phyloP scores from a whole-genome alignment of 2,113 vertebrate genomes.

The Sebastes schlegelii region DNA sequence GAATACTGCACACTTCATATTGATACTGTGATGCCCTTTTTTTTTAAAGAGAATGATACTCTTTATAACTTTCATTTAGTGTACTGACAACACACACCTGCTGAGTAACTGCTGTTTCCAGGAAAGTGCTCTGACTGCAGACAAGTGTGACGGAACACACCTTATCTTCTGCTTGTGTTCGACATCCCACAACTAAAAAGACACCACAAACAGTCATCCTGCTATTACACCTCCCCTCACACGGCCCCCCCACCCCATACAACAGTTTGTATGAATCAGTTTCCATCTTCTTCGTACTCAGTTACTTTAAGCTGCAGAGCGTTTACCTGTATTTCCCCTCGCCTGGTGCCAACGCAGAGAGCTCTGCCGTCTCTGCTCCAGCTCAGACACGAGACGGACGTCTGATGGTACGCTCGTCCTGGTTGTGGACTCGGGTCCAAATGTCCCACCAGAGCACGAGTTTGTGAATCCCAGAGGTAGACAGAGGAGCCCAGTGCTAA shows the following conservation, averaged over 20 bases:
- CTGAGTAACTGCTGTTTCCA: constrained; percentile 87
- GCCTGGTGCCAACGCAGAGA: constrained; percentile 85
- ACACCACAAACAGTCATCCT: constrained; percentile 43
- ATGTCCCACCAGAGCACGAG: constrained; percentile 49
- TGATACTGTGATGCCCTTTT: neutral
- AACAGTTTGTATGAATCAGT: constrained; percentile 1
- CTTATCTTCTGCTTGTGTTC: constrained; percentile 80
- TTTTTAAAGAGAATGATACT: neutral
- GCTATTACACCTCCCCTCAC: constrained; percentile 1
- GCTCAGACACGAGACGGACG: constrained; percentile 80
- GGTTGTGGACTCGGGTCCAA: constrained; percentile 63
- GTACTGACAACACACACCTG: constrained; percentile 76
- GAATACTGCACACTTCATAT: neutral
- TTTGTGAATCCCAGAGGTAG: constrained; percentile 82
- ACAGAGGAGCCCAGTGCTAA: constrained; percentile 81
- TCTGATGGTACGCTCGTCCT: neutral
- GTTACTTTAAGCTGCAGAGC: neutral
- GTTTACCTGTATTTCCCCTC: constrained; percentile 83
- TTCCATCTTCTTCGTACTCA: neutral
- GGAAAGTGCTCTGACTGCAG: constrained; percentile 83
- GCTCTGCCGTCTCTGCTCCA: constrained; percentile 82
- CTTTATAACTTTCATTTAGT: neutral
- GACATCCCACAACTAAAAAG: constrained; percentile 84
- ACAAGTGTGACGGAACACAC: constrained; percentile 80
- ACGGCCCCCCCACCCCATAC: neutral